phyloP scores from a whole-genome alignment of 2,888 invertebrate species.

The Andrena praecox region DNA sequence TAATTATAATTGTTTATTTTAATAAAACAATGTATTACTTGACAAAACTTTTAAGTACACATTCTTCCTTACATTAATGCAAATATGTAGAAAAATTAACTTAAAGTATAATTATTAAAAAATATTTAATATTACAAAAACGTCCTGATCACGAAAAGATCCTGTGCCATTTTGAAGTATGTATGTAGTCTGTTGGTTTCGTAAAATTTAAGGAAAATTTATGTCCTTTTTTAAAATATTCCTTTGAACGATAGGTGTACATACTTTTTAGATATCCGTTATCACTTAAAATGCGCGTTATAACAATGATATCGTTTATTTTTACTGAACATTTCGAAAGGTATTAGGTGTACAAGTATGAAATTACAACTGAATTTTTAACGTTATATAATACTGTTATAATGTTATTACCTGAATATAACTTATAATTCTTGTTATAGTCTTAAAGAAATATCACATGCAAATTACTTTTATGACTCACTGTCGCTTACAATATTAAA shows the following conservation, averaged over 20 bases:
- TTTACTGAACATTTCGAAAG: constrained; percentile 4
- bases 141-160: constrained; percentile 1
- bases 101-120: background rate
- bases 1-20: no score
- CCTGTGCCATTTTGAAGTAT: background rate
- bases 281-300: constrained; percentile 8
- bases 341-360: constrained; percentile 31
- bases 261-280: constrained; percentile 13
- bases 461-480: constrained; percentile 43
- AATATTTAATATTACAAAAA: constrained; percentile 19
- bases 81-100: no score
- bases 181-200: background rate
- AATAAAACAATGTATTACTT: no score
- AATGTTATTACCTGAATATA: constrained; percentile 32
- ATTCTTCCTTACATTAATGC: no score
- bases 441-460: constrained; percentile 51
- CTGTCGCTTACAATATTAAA: constrained; percentile 29
- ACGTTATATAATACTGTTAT: constrained; percentile 45
- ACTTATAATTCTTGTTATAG: constrained; percentile 28
- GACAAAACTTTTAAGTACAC: no score
- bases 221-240: background rate
- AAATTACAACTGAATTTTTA: constrained; percentile 44
- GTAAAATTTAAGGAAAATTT: background rate
- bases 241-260: constrained; percentile 2
- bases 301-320: constrained; percentile 20